phyloP scores from a whole-genome alignment of 2,888 invertebrate species.

The Augochlorella aurata region DNA sequence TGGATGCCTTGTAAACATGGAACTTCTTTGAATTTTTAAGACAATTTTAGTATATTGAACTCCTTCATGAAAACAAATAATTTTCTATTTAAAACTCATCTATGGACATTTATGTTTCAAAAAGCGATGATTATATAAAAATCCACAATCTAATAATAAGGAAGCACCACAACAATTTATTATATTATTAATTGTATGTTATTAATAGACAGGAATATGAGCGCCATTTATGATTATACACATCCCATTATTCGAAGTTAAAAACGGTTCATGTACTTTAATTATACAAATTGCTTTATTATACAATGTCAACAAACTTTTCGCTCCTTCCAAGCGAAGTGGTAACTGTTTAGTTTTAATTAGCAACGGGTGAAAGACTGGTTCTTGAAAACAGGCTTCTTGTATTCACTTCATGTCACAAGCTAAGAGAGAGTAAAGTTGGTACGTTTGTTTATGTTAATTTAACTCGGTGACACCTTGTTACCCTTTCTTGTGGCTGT shows the following conservation, averaged over 20 bases:
- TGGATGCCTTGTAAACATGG: no score
- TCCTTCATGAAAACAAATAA: neutral
- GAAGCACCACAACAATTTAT: no score
- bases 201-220: no score
- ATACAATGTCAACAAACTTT: neutral
- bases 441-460: constrained; percentile 4
- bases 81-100: neutral
- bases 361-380: neutral
- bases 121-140: neutral
- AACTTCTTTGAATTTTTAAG: no score
- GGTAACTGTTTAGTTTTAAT: neutral
- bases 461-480: neutral
- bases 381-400: neutral
- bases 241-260: no score
- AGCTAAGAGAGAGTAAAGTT: neutral
- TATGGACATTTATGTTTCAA: neutral
- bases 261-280: neutral
- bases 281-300: neutral
- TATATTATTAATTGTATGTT: no score
- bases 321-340: neutral
- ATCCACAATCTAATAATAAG: neutral
- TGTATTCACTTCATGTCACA: neutral
- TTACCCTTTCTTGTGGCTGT: neutral
- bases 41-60: neutral
- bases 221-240: no score